phyloP scores from a whole-genome alignment of 2,113 vertebrate genomes.

The Barbus barbus region DNA sequence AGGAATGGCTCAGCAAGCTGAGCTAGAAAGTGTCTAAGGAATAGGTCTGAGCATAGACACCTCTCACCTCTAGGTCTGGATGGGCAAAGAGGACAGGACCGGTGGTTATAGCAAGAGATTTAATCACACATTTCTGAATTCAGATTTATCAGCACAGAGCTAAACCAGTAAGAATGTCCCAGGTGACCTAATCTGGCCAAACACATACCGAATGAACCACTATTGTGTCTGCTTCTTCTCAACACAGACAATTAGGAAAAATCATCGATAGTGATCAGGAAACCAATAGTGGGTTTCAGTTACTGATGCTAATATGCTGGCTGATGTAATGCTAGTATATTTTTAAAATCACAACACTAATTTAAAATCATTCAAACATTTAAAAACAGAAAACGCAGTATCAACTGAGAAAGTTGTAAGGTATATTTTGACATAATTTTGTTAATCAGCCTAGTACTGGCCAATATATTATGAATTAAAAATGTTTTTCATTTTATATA shows the following conservation, averaged over 20 bases:
- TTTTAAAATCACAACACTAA: too few relatives aligned
- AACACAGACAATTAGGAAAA: not conserved
- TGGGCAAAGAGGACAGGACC: not conserved
- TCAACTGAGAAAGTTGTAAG: too few relatives aligned
- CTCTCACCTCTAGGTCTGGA: not conserved
- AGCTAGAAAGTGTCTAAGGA: slow-evolving; percentile 11
- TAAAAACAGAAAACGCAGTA: too few relatives aligned
- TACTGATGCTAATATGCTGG: too few relatives aligned
- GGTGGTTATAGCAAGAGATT: not conserved
- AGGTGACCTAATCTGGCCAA: not conserved
- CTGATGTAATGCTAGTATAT: too few relatives aligned
- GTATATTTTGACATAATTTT: too few relatives aligned
- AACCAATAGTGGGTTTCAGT: too few relatives aligned
- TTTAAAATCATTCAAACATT: too few relatives aligned
- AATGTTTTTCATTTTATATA: too few relatives aligned
- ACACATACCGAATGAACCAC: not conserved
- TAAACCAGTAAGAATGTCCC: not conserved
- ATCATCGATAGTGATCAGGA: too few relatives aligned
- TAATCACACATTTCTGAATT: not conserved
- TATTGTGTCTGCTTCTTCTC: slow-evolving; percentile 1
- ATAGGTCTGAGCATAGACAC: not conserved
- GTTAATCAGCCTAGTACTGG: too few relatives aligned
- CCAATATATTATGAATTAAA: too few relatives aligned
- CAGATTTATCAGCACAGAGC: not conserved
- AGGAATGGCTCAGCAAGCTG: slow-evolving; percentile 29